phyloP scores from a whole-genome alignment of 1,140 invertebrate genomes.

The Micrasema minimum region DNA sequence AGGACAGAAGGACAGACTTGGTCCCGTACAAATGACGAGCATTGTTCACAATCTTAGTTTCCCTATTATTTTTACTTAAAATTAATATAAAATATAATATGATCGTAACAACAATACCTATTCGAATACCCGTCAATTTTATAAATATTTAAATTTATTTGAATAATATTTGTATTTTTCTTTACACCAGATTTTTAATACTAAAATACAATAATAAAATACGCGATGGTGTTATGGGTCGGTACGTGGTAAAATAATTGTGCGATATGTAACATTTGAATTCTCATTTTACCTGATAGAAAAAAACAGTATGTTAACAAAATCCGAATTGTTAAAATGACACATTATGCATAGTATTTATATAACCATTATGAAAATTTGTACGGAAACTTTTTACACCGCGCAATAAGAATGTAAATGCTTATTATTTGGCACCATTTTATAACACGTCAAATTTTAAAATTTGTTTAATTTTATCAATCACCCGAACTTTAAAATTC shows the following conservation, averaged over 20 bases:
- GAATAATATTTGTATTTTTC: conserved; percentile 11
- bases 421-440: too few relatives aligned
- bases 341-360: too few relatives aligned
- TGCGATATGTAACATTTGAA: conserved; percentile 35
- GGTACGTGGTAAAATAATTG: conserved; percentile 6
- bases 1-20: conserved; percentile 48
- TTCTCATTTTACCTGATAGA: conserved; percentile 23
- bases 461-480: too few relatives aligned
- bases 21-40: conserved; percentile 49
- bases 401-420: too few relatives aligned
- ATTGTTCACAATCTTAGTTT: conserved; percentile 21
- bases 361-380: too few relatives aligned
- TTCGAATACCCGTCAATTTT: conserved; percentile 46
- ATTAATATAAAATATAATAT: conserved; percentile 48
- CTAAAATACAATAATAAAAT: conserved; percentile 16
- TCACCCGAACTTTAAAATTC: too few relatives aligned
- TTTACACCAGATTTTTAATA: conserved; percentile 15
- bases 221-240: conserved; percentile 18
- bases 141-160: conserved; percentile 37
- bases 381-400: too few relatives aligned
- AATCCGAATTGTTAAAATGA: too few relatives aligned
- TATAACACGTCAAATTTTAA: too few relatives aligned
- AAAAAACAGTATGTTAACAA: too few relatives aligned
- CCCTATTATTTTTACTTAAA: conserved; percentile 47
- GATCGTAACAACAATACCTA: conserved; percentile 47